Conservation (phyloP, 1,140 invertebrate genomes). For the Aradophagus sp. region DNA sequence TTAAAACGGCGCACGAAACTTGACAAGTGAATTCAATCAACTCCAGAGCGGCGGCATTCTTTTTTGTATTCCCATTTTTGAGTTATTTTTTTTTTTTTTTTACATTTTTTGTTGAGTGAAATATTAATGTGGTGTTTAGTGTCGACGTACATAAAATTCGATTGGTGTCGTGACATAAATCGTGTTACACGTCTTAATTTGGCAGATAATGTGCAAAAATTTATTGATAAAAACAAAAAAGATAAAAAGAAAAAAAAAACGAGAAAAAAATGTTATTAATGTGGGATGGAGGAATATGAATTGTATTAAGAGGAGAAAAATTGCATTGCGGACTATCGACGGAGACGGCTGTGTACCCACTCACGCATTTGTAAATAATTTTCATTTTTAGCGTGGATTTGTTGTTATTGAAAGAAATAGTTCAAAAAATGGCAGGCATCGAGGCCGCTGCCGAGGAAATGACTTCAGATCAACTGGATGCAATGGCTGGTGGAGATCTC, state of each 20-base stretch:
- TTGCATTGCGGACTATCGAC: constrained; percentile 49
- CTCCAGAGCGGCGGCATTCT: constrained; percentile 1
- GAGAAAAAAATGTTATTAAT: constrained; percentile 16
- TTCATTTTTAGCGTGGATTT: constrained; percentile 87
- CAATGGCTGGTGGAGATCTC: constrained; percentile 96
- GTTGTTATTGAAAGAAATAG: constrained; percentile 96
- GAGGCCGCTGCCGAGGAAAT: constrained; percentile 97
- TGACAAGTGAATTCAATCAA: constrained; percentile 30
- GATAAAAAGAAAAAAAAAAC: constrained; percentile 7
- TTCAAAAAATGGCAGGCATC: constrained; percentile 99
- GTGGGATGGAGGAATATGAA: constrained; percentile 28
- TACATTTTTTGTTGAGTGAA: constrained; percentile 12
- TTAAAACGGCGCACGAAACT: constrained; percentile 23
- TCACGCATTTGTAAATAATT: constrained; percentile 58
- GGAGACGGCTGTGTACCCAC: constrained; percentile 35
- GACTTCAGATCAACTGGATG: constrained; percentile 96
- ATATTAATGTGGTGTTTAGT: constrained; percentile 25
- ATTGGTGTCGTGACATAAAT: too few species aligned
- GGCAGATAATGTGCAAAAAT: too few species aligned
- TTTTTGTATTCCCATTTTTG: too few species aligned
- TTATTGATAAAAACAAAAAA: constrained; percentile 6
- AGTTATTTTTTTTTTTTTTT: constrained; percentile 17
- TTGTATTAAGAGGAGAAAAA: constrained; percentile 25
- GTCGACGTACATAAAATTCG: too few species aligned
- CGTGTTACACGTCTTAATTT: too few species aligned